Conservation (phyloP, 2,888 invertebrate species). For the Salticus scenicus region DNA sequence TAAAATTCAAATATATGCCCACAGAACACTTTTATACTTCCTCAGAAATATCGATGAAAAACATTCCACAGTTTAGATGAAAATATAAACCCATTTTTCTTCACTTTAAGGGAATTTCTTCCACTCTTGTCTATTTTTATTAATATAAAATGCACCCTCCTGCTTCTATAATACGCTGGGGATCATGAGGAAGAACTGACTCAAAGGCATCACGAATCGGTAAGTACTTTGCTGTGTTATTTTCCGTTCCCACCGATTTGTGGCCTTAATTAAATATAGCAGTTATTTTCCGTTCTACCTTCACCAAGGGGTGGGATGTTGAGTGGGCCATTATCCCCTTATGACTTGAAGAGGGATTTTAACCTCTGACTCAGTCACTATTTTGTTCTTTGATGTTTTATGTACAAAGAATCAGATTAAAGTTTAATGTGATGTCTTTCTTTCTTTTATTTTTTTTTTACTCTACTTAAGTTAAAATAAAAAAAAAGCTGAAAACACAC, state of each 20-base stretch:
- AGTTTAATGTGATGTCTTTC: too few relatives aligned
- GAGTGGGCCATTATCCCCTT: not conserved
- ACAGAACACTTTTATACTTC: too few relatives aligned
- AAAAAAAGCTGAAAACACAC: too few relatives aligned
- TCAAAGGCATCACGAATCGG: not conserved
- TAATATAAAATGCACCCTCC: constrained; percentile 8
- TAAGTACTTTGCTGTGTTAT: constrained; percentile 1
- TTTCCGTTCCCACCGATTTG: not conserved
- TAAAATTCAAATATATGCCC: too few relatives aligned
- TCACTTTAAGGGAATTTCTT: too few relatives aligned
- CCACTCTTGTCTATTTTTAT: not conserved
- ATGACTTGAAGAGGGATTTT: not conserved
- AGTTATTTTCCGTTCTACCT: not conserved
- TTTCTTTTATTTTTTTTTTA: too few relatives aligned
- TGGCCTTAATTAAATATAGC: not conserved
- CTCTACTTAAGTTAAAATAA: too few relatives aligned
- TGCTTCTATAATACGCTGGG: not conserved
- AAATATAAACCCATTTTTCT: too few relatives aligned
- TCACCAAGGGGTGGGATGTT: not conserved
- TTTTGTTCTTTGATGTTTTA: too few relatives aligned
- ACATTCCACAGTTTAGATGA: too few relatives aligned
- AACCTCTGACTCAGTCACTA: not conserved
- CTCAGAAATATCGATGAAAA: too few relatives aligned
- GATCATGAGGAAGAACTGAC: not conserved
- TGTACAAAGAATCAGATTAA: too few relatives aligned